Evolutionary conservation across 2,888 invertebrate genomes (phyloP), one percentile per base, ranked within the genome.

Genomic region (Alloplasta piceator): DNA sequence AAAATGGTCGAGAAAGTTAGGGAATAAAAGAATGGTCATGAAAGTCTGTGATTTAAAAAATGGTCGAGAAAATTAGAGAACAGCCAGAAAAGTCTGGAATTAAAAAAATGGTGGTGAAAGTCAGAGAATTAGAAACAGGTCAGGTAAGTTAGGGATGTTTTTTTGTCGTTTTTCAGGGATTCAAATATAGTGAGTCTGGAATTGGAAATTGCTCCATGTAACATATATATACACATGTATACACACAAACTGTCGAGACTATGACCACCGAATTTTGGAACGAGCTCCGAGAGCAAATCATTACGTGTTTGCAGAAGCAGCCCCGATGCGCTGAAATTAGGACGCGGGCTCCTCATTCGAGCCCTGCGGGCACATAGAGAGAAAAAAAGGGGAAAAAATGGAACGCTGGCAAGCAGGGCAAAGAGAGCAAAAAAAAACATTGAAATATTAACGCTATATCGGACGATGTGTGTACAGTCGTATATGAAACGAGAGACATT

Each of bases 271-370:
- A 41, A 41, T 67, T 26, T 67, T 41, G 52, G 66, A 72, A 74
- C 81, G 64, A 76, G 72, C 80, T 83, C 26, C 80, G 78, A 80
- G 85, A 78, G 80, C 76, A 68, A 43, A 9, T 1, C 38, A 50
- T 52, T 76, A 80, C 81, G 78, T 88, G 87, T 87, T 86, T 88
- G 85, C 84, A 78, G 75, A 85, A 85, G 79, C 85, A 26, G 70
- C 70, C 84, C 84, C 85, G 83, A 87, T 86, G 84, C 82, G 83
- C 76, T 73, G 75, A 86, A 89, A 89, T 87, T 86, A 83, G 87
- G 86, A 84, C 87, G 85, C 82, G 61, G 48, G 68, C 71, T 43
- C 60, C 48, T 70, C 70, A 48, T 70, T 26, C 58, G 64, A 52
- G 50, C 78, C 61, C 26, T 26, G 26, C 46, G 46, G 46, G 72